These are phyloP conservation scores for Pardosa pseudoannulata DNA, from an alignment of 2,888 invertebrate species.

Conservation along the genomic window DNA sequence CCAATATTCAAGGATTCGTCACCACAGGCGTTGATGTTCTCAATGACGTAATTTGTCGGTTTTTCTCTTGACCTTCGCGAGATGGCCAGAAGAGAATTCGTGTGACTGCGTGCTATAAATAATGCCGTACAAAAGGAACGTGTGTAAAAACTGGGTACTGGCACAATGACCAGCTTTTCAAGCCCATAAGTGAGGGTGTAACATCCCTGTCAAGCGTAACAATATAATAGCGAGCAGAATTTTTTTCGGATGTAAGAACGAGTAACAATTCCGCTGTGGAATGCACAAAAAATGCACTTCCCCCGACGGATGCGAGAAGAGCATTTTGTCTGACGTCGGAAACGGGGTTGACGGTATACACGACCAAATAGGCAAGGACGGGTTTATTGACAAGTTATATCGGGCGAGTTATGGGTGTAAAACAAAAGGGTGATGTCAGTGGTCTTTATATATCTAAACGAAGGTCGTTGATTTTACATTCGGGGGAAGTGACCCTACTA, in stretches of 20 bases:
- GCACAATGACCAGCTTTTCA: slow-evolving; percentile 35
- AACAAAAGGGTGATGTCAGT: not conserved
- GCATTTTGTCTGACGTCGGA: slow-evolving; percentile 35
- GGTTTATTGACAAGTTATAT: slow-evolving; percentile 34
- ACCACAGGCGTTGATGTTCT: not conserved
- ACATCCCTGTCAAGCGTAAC: slow-evolving; percentile 23
- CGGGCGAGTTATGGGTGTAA: slow-evolving; percentile 1
- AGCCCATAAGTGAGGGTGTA: slow-evolving; percentile 12
- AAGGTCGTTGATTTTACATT: not conserved
- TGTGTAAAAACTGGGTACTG: not conserved
- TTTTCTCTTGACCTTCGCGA: slow-evolving; percentile 42
- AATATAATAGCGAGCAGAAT: slow-evolving; percentile 20
- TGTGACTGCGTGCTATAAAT: slow-evolving; percentile 39
- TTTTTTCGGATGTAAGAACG: slow-evolving; percentile 9
- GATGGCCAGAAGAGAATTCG: not conserved
- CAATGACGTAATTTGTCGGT: not conserved
- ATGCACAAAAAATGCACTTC: slow-evolving; percentile 1
- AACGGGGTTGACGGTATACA: not conserved
- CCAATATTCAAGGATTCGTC: not conserved
- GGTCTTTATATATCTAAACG: not conserved
- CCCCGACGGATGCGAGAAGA: slow-evolving; percentile 18
- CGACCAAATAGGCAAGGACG: slow-evolving; percentile 33
- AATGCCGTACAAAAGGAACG: not conserved
- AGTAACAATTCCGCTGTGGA: not conserved
- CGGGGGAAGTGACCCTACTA: not conserved